A percentile compares a stretch with the other conserved stretches of the same genome.
Conservation (phyloP, 2,113 vertebrate species). For the Otis tarda region DNA sequence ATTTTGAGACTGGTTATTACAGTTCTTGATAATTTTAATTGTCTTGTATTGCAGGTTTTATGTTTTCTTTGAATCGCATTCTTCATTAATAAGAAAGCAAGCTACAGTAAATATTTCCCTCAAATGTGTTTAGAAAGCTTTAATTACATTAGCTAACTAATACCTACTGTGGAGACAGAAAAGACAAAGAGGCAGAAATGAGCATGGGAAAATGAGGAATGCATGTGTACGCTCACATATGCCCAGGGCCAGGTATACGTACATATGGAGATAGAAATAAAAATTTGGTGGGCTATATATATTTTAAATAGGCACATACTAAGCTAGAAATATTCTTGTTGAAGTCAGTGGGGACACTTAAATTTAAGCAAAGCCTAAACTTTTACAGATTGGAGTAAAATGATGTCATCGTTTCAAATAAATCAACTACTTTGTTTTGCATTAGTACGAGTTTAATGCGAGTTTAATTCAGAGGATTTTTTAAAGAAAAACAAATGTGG, state of each 20-base stretch:
- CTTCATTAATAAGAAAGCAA: not conserved
- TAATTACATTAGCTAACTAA: not conserved
- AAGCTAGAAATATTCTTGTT: not conserved
- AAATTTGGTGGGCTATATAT: not conserved
- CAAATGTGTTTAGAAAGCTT: not conserved
- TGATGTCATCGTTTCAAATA: conserved; percentile 11
- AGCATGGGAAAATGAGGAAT: not conserved
- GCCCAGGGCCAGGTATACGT: not conserved
- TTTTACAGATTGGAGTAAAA: not conserved
- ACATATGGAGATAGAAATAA: not conserved
- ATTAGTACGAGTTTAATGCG: not conserved
- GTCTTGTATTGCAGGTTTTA: not conserved
- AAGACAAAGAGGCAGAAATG: not conserved
- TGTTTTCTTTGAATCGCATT: not conserved
- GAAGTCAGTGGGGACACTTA: not conserved
- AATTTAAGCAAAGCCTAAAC: not conserved
- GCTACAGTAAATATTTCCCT: not conserved
- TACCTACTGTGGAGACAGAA: not conserved
- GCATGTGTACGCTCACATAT: fast-evolving
- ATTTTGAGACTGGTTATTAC: not conserved
- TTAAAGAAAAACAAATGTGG: conserved; percentile 9
- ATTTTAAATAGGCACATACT: not conserved
- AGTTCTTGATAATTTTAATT: not conserved
- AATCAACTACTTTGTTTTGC: not conserved
- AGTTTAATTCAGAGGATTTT: not conserved